Conservation (phyloP, 2,113 vertebrate species). For the Melanocharis versteri region DNA sequence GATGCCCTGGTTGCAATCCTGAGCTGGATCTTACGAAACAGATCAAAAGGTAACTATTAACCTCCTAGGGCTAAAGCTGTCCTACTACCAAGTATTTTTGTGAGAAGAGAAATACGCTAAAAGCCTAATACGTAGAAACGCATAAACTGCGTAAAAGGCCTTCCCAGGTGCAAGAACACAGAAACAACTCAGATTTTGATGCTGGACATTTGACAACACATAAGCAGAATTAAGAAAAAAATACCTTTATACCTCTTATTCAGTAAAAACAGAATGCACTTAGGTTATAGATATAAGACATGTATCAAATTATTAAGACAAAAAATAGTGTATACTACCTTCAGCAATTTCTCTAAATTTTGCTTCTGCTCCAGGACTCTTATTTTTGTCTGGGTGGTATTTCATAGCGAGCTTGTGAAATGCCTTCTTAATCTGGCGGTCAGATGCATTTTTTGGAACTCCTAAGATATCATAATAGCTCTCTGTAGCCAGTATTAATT, state of each 20-base stretch:
- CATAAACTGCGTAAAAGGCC: background rate
- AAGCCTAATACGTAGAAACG: background rate
- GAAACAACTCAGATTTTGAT: background rate
- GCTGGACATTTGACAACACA: background rate
- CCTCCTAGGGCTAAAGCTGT: background rate
- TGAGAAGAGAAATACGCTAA: background rate
- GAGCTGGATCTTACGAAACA: background rate
- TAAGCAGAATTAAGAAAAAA: background rate
- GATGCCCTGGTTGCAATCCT: background rate
- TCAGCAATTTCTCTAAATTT: constrained; percentile 96
- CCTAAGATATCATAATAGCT: constrained; percentile 95
- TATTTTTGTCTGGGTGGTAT: constrained; percentile 96
- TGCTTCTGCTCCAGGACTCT: constrained; percentile 88
- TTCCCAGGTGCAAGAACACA: background rate
- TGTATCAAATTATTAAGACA: background rate
- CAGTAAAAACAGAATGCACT: background rate
- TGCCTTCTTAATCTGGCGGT: constrained; percentile 95
- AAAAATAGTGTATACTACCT: constrained; percentile 70
- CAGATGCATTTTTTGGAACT: constrained; percentile 88
- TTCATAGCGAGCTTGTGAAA: constrained; percentile 95
- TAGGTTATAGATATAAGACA: background rate
- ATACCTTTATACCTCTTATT: background rate
- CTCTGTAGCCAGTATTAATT: constrained; percentile 88
- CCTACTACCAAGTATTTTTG: background rate
- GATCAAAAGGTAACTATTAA: background rate